Conservation (phyloP, 2,113 vertebrate species). For the Saccopteryx leptura region DNA sequence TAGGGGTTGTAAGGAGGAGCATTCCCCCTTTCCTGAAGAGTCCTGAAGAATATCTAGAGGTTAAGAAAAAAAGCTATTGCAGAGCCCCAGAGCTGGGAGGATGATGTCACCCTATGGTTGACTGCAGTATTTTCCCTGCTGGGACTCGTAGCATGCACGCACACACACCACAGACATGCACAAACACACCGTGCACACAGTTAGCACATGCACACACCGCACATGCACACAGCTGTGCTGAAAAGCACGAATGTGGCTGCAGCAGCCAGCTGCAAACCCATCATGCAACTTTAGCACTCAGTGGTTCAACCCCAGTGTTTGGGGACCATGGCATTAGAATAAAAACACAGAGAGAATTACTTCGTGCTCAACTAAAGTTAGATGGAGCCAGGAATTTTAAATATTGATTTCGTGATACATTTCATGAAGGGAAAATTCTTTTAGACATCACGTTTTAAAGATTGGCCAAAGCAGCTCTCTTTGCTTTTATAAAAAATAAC, state of each 20-base stretch:
- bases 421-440: slow-evolving; percentile 34
- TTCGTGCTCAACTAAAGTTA: background rate
- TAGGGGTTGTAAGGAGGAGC: background rate
- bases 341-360: background rate
- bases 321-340: background rate
- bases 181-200: background rate
- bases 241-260: background rate
- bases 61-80: background rate
- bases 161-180: background rate
- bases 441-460: slow-evolving; percentile 6
- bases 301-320: background rate
- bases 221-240: background rate
- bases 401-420: slow-evolving; percentile 50
- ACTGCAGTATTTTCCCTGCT: background rate
- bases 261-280: background rate
- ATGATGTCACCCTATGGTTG: background rate
- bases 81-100: background rate
- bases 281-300: background rate
- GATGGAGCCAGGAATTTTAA: slow-evolving; percentile 46
- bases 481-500: background rate
- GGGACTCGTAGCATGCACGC: background rate
- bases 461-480: background rate
- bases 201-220: background rate
- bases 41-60: background rate
- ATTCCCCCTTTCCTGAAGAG: background rate